phyloP scores from a whole-genome alignment of 2,113 vertebrate genomes.

The Hydrolagus affinis region DNA sequence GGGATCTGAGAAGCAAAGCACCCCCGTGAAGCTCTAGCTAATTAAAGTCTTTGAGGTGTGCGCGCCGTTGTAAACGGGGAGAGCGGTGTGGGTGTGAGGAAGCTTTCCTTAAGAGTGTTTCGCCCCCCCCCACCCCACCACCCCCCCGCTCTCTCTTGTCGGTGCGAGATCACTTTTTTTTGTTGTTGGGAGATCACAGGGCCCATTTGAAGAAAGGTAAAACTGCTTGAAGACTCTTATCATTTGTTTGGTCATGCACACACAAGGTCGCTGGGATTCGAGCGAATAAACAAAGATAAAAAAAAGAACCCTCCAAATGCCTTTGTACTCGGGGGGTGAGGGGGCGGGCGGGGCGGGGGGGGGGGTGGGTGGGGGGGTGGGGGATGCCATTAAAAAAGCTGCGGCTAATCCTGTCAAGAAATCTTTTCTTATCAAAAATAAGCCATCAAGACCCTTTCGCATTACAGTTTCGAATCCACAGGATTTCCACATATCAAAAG shows the following conservation, averaged over 20 bases:
- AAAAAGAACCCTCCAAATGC: slow-evolving; percentile 2
- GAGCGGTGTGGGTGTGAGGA: slow-evolving; percentile 9
- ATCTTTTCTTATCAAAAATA: slow-evolving; percentile 30
- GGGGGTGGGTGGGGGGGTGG: no score
- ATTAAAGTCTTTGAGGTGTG: slow-evolving; percentile 28
- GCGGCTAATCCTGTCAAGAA: slow-evolving; percentile 10
- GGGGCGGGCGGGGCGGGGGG: no score
- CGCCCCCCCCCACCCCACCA: no score
- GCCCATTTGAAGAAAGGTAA: slow-evolving; percentile 18
- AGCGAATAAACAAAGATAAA: slow-evolving; percentile 25
- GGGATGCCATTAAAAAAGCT: slow-evolving; percentile 29
- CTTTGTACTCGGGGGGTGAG: slow-evolving; percentile 30
- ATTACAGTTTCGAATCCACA: slow-evolving; percentile 20
- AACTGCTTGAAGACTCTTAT: slow-evolving; percentile 28
- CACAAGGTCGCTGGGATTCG: slow-evolving; percentile 28
- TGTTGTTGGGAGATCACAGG: slow-evolving; percentile 17
- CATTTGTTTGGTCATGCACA: slow-evolving; percentile 30
- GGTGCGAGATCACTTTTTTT: not conserved
- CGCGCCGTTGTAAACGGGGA: slow-evolving; percentile 3
- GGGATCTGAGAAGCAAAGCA: not conserved
- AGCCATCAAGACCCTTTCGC: slow-evolving; percentile 12
- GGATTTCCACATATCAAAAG: slow-evolving; percentile 13
- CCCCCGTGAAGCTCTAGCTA: slow-evolving; percentile 24
- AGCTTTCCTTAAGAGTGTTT: not conserved
- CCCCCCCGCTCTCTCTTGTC: slow-evolving; percentile 11